These are phyloP conservation scores for Litoditis marina DNA, from an alignment of 2,888 invertebrate genomes.

Conservation along the genomic window DNA sequence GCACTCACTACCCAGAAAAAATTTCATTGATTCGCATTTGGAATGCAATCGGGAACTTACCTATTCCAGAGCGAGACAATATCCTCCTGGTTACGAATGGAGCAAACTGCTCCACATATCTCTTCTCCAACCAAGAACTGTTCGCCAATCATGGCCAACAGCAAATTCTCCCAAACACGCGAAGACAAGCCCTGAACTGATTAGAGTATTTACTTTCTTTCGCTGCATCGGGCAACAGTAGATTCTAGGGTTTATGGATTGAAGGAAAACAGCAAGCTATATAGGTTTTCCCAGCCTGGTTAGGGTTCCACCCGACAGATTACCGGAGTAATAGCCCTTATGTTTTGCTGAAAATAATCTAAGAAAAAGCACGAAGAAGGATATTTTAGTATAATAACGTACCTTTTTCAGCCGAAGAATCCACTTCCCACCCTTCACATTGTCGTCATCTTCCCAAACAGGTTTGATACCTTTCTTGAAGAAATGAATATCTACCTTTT, in stretches of 20 bases:
- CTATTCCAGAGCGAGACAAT: conserved; percentile 51
- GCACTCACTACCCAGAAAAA: too few species aligned
- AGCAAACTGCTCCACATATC: conserved; percentile 94
- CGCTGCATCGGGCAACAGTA: too few species aligned
- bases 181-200: conserved; percentile 81
- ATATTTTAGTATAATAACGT: neutral
- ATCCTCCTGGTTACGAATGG: conserved; percentile 80
- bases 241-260: too few species aligned
- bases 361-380: neutral
- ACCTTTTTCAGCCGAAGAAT: conserved; percentile 81
- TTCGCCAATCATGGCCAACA: conserved; percentile 88
- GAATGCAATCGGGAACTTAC: conserved; percentile 7
- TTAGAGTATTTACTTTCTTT: too few species aligned
- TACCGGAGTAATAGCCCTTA: too few species aligned
- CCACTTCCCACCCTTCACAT: conserved; percentile 96
- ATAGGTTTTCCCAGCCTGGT: too few species aligned
- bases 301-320: too few species aligned
- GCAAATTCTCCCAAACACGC: conserved; percentile 95
- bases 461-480: conserved; percentile 97
- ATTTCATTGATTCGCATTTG: neutral
- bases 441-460: conserved; percentile 98
- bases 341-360: too few species aligned
- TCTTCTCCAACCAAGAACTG: conserved; percentile 72
- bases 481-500: conserved; percentile 87
- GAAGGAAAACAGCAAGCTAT: too few species aligned